Percentiles rank a stretch among this genome's conserved stretches.
Conservation (phyloP, 2,113 vertebrate species). For the Manacus vitellinus region DNA sequence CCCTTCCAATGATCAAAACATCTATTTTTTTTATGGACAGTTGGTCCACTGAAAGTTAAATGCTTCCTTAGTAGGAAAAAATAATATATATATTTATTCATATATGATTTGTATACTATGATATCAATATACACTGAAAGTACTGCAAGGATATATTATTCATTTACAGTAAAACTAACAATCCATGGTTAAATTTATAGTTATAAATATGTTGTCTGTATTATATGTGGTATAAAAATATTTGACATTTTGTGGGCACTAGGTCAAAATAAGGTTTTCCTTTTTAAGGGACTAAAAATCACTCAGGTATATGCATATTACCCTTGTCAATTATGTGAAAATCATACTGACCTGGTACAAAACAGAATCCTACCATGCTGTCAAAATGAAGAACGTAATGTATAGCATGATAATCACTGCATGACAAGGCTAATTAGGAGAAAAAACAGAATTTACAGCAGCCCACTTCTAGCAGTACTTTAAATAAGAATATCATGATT, state of each 20-base stretch:
- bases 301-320: conserved; percentile 80
- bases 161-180: conserved; percentile 84
- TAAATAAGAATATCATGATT: background rate
- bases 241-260: conserved; percentile 80
- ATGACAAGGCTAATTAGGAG: background rate
- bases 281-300: conserved; percentile 69
- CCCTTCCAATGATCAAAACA: conserved; percentile 42
- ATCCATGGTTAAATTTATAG: conserved; percentile 81
- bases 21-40: conserved; percentile 68
- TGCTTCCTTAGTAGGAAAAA: conserved; percentile 70
- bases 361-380: background rate
- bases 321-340: conserved; percentile 47
- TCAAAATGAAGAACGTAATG: background rate
- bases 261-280: conserved; percentile 68
- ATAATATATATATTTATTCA: conserved; percentile 80
- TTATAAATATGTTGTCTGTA: conserved; percentile 92
- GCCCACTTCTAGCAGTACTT: conserved; percentile 37
- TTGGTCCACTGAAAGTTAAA: conserved; percentile 74
- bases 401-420: background rate
- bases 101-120: conserved; percentile 80
- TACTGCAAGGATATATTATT: conserved; percentile 88
- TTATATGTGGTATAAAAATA: conserved; percentile 89
- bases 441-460: background rate
- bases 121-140: conserved; percentile 79
- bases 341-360: conserved; percentile 44